Percentiles rank a stretch among this genome's conserved stretches.
Conservation (phyloP, 2,797 vertebrate genomes). For the Cyprinella venusta region DNA sequence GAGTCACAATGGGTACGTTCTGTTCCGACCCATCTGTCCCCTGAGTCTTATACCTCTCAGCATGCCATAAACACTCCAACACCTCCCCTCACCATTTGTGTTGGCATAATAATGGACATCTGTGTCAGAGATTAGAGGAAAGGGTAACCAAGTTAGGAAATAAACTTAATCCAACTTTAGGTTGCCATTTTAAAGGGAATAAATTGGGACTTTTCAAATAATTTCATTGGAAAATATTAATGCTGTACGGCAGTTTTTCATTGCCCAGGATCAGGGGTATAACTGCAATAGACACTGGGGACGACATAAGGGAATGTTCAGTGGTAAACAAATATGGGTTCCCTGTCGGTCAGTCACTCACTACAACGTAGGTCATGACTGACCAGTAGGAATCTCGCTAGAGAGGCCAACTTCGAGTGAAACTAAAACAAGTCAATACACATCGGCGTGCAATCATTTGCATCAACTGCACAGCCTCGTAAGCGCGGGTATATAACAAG, state of each 20-base stretch:
- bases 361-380: no score
- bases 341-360: no score
- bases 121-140: slow-evolving; percentile 10
- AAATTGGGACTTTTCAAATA: background rate
- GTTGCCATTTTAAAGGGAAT: background rate
- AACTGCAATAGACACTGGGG: background rate
- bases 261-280: background rate
- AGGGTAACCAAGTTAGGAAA: background rate
- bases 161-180: background rate
- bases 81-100: background rate
- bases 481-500: no score
- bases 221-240: background rate
- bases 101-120: slow-evolving; percentile 16
- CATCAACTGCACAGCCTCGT: no score
- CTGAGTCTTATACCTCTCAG: slow-evolving; percentile 8
- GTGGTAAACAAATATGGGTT: background rate
- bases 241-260: background rate
- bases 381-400: no score
- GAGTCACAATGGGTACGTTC: slow-evolving; percentile 55
- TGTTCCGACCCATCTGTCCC: slow-evolving; percentile 50
- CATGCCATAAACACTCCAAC: background rate
- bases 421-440: no score
- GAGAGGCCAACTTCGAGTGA: no score
- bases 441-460: no score
- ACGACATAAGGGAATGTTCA: background rate